Evolutionary conservation across 2,888 invertebrate species (phyloP).

Genomic region (Polymixis flavicincta): DNA sequence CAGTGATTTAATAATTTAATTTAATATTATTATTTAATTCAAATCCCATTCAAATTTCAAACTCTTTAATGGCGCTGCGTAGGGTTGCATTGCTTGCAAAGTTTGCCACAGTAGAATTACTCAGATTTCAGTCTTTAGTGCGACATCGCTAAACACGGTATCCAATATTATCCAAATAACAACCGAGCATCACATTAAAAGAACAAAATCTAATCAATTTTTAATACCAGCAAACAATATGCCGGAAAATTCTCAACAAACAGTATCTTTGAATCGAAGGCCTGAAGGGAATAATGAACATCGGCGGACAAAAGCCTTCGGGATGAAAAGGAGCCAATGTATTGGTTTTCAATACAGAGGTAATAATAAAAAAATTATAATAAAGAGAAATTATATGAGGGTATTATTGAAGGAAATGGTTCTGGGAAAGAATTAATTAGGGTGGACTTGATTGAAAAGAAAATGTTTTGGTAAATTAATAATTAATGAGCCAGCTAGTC

Average conservation of each 20-base stretch:
- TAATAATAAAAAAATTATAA: constrained; percentile 77
- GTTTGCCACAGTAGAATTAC: background rate
- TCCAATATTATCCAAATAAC: background rate
- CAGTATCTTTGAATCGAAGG: constrained; percentile 45
- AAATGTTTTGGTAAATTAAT: constrained; percentile 10
- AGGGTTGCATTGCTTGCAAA: background rate
- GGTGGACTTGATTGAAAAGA: background rate
- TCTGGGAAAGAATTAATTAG: constrained; percentile 16
- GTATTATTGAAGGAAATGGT: constrained; percentile 12
- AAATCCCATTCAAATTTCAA: background rate
- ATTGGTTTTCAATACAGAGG: constrained; percentile 77
- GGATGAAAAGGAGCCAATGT: constrained; percentile 74
- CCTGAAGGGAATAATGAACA: constrained; percentile 57
- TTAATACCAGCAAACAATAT: constrained; percentile 53
- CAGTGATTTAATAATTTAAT: too few relatives aligned
- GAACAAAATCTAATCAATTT: constrained; percentile 53
- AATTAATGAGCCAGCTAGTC: background rate
- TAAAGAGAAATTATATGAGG: constrained; percentile 64
- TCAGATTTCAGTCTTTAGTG: background rate
- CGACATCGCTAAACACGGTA: background rate
- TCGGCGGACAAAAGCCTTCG: constrained; percentile 58
- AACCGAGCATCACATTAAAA: background rate
- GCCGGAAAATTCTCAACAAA: constrained; percentile 48
- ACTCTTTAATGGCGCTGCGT: background rate
- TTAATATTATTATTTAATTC: background rate